Conservation (phyloP, 2,113 vertebrate species). For the Pseudonaja textilis region DNA sequence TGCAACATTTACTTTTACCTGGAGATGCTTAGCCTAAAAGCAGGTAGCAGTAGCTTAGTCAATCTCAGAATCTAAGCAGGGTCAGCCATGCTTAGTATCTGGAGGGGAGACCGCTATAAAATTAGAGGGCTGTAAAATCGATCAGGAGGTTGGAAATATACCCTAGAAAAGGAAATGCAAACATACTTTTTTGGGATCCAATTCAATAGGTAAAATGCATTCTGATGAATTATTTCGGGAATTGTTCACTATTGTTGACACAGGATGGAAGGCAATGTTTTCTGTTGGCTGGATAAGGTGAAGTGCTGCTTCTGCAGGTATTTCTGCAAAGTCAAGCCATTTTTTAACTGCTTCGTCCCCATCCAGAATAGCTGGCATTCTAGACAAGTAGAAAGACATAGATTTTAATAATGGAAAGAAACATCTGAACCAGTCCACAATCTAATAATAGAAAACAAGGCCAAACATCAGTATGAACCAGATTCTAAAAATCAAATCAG, state of each 20-base stretch:
- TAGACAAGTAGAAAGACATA: conserved; percentile 44
- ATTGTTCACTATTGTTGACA: conserved; percentile 89
- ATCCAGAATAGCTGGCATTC: conserved; percentile 94
- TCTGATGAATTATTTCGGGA: conserved; percentile 80
- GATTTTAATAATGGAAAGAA: neutral
- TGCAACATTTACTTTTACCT: neutral
- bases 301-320: conserved; percentile 84
- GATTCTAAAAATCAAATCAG: neutral
- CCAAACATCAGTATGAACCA: neutral
- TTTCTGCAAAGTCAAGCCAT: conserved; percentile 90
- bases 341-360: conserved; percentile 87
- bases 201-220: conserved; percentile 79
- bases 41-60: neutral
- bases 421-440: neutral
- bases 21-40: neutral
- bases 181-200: conserved; percentile 75
- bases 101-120: neutral
- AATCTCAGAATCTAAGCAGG: neutral
- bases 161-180: neutral
- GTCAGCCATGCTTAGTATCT: neutral
- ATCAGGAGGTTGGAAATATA: neutral
- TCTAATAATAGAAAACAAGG: neutral
- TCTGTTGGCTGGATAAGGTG: conserved; percentile 83
- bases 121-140: neutral
- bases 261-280: conserved; percentile 83